A percentile compares a stretch with the other conserved stretches of the same genome.
phyloP scores from a whole-genome alignment of 2,888 invertebrate genomes.

The Sminthurinus aureus region DNA sequence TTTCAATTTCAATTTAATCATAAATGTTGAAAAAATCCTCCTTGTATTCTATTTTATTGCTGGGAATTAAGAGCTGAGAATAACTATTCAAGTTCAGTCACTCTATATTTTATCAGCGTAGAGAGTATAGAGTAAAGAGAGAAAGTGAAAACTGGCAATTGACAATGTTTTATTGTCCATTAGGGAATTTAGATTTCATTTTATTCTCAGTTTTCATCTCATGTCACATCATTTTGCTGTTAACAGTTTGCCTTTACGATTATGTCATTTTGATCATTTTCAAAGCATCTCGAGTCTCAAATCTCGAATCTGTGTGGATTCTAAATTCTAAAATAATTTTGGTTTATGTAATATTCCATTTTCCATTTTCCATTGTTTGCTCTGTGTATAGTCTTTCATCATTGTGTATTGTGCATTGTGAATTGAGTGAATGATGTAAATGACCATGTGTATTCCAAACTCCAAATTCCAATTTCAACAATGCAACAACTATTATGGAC shows the following conservation, averaged over 20 bases:
- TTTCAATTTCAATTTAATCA: no score
- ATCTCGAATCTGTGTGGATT: not conserved
- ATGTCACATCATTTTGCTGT: not conserved
- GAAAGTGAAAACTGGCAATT: not conserved
- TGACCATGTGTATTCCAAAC: not conserved
- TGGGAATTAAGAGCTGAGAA: no score
- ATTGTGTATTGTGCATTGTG: not conserved
- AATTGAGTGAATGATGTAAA: no score
- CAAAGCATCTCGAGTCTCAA: not conserved
- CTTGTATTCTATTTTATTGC: no score
- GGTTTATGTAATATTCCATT: conserved; percentile 4
- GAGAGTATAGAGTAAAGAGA: not conserved
- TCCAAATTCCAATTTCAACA: not conserved
- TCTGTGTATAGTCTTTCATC: not conserved
- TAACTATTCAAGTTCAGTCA: no score
- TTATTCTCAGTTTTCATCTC: conserved; percentile 3
- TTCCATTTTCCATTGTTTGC: not conserved
- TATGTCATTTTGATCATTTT: not conserved
- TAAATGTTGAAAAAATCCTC: no score
- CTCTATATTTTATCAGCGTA: not conserved
- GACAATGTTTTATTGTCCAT: conserved; percentile 15
- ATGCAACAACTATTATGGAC: not conserved
- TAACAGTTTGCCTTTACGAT: not conserved
- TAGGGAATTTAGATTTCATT: not conserved
- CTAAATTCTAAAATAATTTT: not conserved